phyloP scores from a whole-genome alignment of 2,888 invertebrate genomes.

The Taenaris catops region DNA sequence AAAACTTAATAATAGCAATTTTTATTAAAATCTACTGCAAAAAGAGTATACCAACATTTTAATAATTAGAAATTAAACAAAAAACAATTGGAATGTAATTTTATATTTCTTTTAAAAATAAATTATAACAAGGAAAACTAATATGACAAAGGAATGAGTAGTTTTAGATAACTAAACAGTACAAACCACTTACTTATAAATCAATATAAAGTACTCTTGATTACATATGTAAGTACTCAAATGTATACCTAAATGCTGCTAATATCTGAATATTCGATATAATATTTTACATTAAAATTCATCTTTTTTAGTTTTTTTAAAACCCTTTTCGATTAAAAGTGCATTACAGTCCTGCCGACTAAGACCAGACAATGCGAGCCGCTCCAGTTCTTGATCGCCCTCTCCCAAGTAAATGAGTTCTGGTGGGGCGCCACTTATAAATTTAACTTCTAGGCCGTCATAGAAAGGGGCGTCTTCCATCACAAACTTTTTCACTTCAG shows the following conservation, averaged over 20 bases:
- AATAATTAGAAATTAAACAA: no score
- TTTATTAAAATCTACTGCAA: no score
- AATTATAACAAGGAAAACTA: no score
- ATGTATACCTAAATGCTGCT: no score
- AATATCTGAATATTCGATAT: neutral
- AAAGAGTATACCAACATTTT: no score
- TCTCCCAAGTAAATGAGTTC: constrained; percentile 81
- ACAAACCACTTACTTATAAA: no score
- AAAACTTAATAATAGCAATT: no score
- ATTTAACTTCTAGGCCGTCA: constrained; percentile 81
- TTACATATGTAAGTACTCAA: no score
- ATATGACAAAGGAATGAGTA: no score
- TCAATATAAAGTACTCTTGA: neutral
- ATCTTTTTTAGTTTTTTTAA: constrained; percentile 62
- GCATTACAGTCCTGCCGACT: constrained; percentile 84
- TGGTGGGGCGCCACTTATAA: constrained; percentile 83
- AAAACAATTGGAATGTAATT: no score
- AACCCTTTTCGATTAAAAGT: constrained; percentile 80
- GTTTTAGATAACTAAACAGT: no score
- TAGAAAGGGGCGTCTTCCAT: constrained; percentile 84
- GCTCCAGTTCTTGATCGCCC: constrained; percentile 81
- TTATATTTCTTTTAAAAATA: no score
- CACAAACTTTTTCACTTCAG: constrained; percentile 83
- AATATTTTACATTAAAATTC: constrained; percentile 55
- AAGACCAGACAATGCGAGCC: constrained; percentile 76